Conservation (phyloP, 2,113 vertebrate genomes). For the Indicator maculatus region DNA sequence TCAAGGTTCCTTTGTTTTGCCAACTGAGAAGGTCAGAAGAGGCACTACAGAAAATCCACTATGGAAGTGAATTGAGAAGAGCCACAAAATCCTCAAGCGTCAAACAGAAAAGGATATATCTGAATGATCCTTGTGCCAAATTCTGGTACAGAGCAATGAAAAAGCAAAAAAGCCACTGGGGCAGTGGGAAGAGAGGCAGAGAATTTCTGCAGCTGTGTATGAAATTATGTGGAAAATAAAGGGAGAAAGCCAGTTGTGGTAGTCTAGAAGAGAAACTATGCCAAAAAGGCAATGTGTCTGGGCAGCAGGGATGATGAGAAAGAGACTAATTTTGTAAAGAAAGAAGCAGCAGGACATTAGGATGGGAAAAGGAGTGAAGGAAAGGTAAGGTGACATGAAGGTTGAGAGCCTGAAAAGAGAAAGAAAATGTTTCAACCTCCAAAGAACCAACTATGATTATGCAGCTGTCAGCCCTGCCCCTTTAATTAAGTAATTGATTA, state of each 20-base stretch:
- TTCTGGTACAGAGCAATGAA: not conserved
- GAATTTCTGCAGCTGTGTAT: not conserved
- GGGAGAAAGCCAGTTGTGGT: not conserved
- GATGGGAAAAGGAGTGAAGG: not conserved
- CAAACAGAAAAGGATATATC: not conserved
- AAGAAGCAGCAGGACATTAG: slow-evolving; percentile 15
- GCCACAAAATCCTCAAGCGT: not conserved
- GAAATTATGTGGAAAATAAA: slow-evolving; percentile 6
- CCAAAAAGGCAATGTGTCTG: not conserved
- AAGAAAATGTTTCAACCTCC: slow-evolving; percentile 43
- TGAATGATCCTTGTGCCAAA: not conserved
- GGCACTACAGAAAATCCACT: not conserved
- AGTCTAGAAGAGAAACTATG: not conserved
- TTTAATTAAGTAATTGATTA: slow-evolving; percentile 73
- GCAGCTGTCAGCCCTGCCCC: slow-evolving; percentile 65
- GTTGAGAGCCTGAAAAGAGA: slow-evolving; percentile 21
- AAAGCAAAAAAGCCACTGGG: not conserved
- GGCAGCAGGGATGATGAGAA: not conserved
- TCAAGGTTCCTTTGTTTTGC: not conserved
- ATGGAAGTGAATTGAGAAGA: not conserved
- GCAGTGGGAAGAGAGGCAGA: not conserved
- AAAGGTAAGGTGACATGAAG: slow-evolving; percentile 36
- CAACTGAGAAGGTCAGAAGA: not conserved
- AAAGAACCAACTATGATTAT: slow-evolving; percentile 46
- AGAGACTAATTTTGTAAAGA: not conserved